Evolutionary conservation across 2,888 invertebrate species (phyloP).

Genomic region (Epistrophe eligans): DNA sequence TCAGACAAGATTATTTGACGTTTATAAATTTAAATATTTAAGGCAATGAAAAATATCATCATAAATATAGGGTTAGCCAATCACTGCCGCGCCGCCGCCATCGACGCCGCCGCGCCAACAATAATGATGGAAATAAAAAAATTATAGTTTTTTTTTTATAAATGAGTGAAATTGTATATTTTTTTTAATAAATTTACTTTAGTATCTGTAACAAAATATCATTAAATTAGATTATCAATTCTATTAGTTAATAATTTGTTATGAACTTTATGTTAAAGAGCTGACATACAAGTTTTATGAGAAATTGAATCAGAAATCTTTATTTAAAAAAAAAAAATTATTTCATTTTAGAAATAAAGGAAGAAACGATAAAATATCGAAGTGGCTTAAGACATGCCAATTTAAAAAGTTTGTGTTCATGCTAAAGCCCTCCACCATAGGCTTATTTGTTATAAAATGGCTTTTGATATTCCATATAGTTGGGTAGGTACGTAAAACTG

Average conservation of each 20-base stretch:
- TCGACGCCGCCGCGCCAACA: no score
- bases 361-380: no score
- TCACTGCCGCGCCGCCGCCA: background rate
- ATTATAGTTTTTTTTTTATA: background rate
- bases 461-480: no score
- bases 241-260: constrained; percentile 9
- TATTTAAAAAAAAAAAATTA: no score
- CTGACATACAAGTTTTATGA: background rate
- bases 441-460: no score
- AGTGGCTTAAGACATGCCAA: no score
- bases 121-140: background rate
- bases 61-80: background rate
- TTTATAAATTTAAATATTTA: constrained; percentile 37
- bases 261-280: background rate
- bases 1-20: constrained; percentile 56
- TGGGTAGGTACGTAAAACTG: no score
- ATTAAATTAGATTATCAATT: constrained; percentile 6
- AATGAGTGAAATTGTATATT: background rate
- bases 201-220: constrained; percentile 3
- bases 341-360: no score
- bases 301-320: no score
- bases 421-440: no score
- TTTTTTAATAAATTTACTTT: background rate
- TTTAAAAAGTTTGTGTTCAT: no score
- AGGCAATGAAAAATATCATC: background rate